Evolutionary conservation across 1,140 invertebrate species (phyloP).

Genomic region (Dysdera silvatica): DNA sequence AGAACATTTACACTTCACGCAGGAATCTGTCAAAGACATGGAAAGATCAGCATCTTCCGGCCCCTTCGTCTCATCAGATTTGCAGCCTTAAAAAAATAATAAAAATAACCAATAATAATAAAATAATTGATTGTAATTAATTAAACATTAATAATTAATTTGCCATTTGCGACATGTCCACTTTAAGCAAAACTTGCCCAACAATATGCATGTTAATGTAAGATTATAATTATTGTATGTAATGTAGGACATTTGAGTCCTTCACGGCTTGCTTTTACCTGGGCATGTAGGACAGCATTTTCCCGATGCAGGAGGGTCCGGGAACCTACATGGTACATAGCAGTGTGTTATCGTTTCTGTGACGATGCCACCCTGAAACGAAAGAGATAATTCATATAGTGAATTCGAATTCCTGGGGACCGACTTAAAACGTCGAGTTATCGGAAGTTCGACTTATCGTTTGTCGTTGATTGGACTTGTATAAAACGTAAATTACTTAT

Average conservation of each 20-base stretch:
- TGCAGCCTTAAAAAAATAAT: slow-evolving; percentile 33
- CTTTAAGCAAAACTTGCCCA: not conserved
- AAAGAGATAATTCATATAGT: not conserved
- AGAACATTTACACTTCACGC: slow-evolving; percentile 72
- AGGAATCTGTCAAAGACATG: slow-evolving; percentile 67
- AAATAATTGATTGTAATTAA: not conserved
- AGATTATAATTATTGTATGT: not conserved
- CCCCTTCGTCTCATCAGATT: slow-evolving; percentile 37
- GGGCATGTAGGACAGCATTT: slow-evolving; percentile 76
- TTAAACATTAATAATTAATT: not conserved
- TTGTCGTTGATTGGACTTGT: too few species aligned
- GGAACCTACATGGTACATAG: slow-evolving; percentile 65
- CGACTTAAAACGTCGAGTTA: too few species aligned
- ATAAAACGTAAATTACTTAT: too few species aligned
- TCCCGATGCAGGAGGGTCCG: slow-evolving; percentile 58
- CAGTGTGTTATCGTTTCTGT: slow-evolving; percentile 69
- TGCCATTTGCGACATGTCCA: too few species aligned
- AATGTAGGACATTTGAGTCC: too few species aligned
- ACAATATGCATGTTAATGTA: not conserved
- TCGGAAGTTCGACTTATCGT: too few species aligned
- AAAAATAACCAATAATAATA: too few species aligned
- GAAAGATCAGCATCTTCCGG: slow-evolving; percentile 9
- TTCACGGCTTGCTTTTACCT: too few species aligned
- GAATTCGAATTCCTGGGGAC: too few species aligned
- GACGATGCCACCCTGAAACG: slow-evolving; percentile 62